Base-by-base conservation (phyloP, 2,113 vertebrate species). In the Onychorhynchus coronatus region DNA sequence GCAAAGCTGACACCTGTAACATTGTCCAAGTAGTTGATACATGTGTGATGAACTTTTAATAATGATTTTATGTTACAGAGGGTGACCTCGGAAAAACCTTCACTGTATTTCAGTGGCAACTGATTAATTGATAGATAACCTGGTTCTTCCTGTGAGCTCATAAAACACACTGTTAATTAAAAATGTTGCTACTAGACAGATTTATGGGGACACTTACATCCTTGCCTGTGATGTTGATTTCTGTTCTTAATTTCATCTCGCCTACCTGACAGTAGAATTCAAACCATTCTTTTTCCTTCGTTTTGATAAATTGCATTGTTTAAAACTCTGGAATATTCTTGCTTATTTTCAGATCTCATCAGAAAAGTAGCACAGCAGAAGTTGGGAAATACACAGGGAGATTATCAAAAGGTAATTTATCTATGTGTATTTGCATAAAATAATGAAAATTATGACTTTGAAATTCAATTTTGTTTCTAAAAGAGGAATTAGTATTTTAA, bases 401-500 rank as follows among this genome's bases (percentile, higher is more conserved):
- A 99, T 95, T 99, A 99, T 95, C 97, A 99, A 71, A 98, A 99
- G 99, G 99, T 99, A 99, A 99, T 79, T 70, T 90, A 41, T 95
- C 67, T 92, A 1, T 62, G 16, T 91, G 35, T 88, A 66, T 82
- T 41, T 88, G n/a, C 47, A 44, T 93, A 92, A 86, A 81, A 49
- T 70, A 85, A 47, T 71, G 30, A 61, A 75, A 86, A 37, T 31
- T 14, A 11, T 76, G 4, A 41, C 53, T 84, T 68, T 46, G 49
- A 87, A 84, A 94, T 61, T 68, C 14, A 49, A 2, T 3, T 7
- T 44, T 88, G 16, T 85, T 93, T 59, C 65, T 93, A 28, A 93
- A 94, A 37, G 6, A 47, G 15, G n/a, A 49, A 37, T 42, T 56
- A 52, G 3, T 56, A 37, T 65, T 70, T 85, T 92, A 58, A 71